Percentiles rank a stretch among this genome's conserved stretches.
These are phyloP conservation scores for Alectoris magna DNA, from an alignment of 2,797 vertebrate species.

Conservation along the genomic window DNA sequence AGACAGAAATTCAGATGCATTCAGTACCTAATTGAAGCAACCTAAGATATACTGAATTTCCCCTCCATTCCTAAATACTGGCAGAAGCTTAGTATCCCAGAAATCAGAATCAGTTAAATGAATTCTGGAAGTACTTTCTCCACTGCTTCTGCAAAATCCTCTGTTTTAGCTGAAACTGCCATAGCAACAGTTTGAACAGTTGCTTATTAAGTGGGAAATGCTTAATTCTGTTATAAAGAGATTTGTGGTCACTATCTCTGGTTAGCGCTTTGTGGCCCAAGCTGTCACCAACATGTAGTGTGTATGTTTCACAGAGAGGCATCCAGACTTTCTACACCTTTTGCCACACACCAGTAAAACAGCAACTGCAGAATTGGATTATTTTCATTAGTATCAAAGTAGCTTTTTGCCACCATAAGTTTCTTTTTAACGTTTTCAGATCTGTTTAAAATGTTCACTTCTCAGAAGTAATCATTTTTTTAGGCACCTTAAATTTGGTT, in stretches of 20 bases:
- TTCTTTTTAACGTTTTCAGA: slow-evolving; percentile 14
- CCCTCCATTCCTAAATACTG: neutral
- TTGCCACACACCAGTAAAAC: neutral
- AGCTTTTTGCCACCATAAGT: neutral
- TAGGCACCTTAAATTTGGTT: slow-evolving; percentile 5
- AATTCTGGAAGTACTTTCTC: neutral
- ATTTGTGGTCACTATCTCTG: neutral
- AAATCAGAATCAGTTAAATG: neutral
- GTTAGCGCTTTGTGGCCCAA: neutral
- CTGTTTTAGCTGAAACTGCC: neutral
- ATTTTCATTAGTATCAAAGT: neutral
- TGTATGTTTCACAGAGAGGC: neutral
- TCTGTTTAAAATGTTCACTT: neutral
- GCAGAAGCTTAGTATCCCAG: neutral
- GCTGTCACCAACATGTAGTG: neutral
- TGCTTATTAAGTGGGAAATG: neutral
- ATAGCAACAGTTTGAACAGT: slow-evolving; percentile 23
- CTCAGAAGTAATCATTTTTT: neutral
- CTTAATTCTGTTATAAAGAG: neutral
- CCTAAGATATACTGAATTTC: neutral
- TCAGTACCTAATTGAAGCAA: neutral
- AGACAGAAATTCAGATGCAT: neutral
- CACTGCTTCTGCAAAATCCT: slow-evolving; percentile 7
- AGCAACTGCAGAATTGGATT: neutral
- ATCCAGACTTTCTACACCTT: neutral